Conservation (phyloP, 2,113 vertebrate species). For the Trogon melanurus region DNA sequence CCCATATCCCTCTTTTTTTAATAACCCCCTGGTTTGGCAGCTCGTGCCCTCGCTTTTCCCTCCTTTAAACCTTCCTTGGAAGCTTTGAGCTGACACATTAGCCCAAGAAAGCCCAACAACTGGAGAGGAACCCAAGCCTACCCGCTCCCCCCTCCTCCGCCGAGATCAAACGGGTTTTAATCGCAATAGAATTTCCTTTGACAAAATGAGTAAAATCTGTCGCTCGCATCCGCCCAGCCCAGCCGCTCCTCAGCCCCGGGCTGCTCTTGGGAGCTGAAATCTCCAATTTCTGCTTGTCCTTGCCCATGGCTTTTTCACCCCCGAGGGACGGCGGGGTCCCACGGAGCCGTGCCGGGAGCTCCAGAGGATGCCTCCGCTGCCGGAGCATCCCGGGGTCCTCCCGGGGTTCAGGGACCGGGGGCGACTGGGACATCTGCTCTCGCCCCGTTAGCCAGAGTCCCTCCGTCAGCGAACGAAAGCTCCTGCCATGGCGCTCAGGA, state of each 20-base stretch:
- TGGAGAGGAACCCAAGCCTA: conserved; percentile 10
- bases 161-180: conserved; percentile 55
- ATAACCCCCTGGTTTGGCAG: not conserved
- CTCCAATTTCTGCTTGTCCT: not conserved
- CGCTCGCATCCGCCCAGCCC: not conserved
- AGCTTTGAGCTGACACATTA: not conserved
- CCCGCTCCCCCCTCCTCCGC: not conserved
- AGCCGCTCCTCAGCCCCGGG: not conserved
- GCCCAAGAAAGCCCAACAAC: not conserved
- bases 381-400: not conserved
- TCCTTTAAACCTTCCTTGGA: conserved; percentile 1
- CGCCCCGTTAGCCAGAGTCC: not conserved
- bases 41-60: not conserved
- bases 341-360: not conserved
- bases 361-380: not conserved
- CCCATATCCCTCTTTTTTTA: not conserved
- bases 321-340: not conserved
- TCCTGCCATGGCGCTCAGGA: conserved; percentile 1
- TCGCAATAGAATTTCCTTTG: conserved; percentile 66
- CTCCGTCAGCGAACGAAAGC: not conserved
- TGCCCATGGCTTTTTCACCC: not conserved
- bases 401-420: not conserved
- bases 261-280: not conserved
- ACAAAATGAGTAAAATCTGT: conserved; percentile 64
- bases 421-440: not conserved